These are phyloP conservation scores for Drosophila kohkoa DNA, from an alignment of 1,140 invertebrate species.

Conservation along the genomic window DNA sequence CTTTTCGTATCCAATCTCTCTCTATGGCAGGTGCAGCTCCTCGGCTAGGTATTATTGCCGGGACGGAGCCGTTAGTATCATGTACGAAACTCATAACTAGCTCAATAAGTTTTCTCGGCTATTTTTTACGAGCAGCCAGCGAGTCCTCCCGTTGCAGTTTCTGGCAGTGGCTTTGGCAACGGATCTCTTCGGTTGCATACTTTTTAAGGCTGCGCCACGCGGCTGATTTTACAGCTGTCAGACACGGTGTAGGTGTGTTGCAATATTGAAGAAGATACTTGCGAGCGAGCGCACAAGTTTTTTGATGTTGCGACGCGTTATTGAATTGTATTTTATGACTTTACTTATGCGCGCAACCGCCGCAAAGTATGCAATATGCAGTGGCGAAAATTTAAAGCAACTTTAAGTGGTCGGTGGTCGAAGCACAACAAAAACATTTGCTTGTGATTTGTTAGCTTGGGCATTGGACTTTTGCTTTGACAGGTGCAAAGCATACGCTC, in stretches of 20 bases:
- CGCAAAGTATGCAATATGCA: conserved; percentile 68
- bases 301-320: conserved; percentile 62
- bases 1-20: conserved; percentile 2
- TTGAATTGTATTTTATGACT: conserved; percentile 82
- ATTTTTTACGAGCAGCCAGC: conserved; percentile 73
- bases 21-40: conserved; percentile 29
- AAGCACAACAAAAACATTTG: conserved; percentile 7
- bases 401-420: conserved; percentile 49
- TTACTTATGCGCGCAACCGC: conserved; percentile 59
- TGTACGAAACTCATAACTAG: conserved; percentile 83
- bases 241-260: conserved; percentile 58
- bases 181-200: conserved; percentile 23
- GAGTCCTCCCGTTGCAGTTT: conserved; percentile 13
- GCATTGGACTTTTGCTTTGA: conserved; percentile 65
- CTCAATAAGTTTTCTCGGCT: conserved; percentile 78
- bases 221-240: conserved; percentile 74
- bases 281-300: conserved; percentile 36
- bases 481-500: conserved; percentile 44
- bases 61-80: conserved; percentile 76
- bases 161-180: conserved; percentile 12
- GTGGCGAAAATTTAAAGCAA: conserved; percentile 60
- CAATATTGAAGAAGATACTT: not conserved
- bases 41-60: conserved; percentile 68
- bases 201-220: conserved; percentile 67
- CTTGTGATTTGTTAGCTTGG: conserved; percentile 29